Evolutionary conservation across 2,797 vertebrate species (phyloP), one percentile per base, ranked within the genome.

Genomic region (Uromys caudimaculatus): DNA sequence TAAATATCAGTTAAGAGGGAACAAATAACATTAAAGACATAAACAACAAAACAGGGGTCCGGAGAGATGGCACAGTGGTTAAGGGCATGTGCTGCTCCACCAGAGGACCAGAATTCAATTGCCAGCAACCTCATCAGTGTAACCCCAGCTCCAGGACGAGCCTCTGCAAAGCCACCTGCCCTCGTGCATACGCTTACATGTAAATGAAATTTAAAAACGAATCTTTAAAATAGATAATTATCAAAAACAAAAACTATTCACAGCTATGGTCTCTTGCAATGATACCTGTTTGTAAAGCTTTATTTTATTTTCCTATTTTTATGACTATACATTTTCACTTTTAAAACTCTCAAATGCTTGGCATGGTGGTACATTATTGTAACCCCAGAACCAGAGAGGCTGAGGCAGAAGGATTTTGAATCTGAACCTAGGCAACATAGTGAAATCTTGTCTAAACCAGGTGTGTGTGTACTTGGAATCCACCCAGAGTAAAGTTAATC

Each of bases 1-100:
- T 78, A 71, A 73, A 84, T 95, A 94, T 56, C 13, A 76, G 29
- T 58, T 95, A 88, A 96, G 93, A 90, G 69, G 90, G 41, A 11
- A 73, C 90, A 81, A 89, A 89, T 91, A 58, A 89, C 24, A 60
- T 2, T 75, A 92, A 86, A 69, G 71, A 67, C 44, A 54, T n/a
- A 67, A 69, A 29, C 32, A 54, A 71, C 29, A n/a, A 27, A 50
- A 13, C 1, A 44, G 44, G 2, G 24, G 79, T 58, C n/a, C 6
- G 24, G 58, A 47, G 29, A 84, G 58, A 35, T 1, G 17, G 5
- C 82, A 47, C 9, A 56, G 84, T 56, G n/a, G 21, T 21, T 38
- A 54, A 54, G 50, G 27, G 35, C 2, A 27, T 35, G 50, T 14
- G 32, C 41, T 64, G 29, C 1, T 62, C 82, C 41, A 41, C 54